Evolutionary conservation across 2,888 invertebrate genomes (phyloP).

Genomic region (Hydroisotoma schaefferi): DNA sequence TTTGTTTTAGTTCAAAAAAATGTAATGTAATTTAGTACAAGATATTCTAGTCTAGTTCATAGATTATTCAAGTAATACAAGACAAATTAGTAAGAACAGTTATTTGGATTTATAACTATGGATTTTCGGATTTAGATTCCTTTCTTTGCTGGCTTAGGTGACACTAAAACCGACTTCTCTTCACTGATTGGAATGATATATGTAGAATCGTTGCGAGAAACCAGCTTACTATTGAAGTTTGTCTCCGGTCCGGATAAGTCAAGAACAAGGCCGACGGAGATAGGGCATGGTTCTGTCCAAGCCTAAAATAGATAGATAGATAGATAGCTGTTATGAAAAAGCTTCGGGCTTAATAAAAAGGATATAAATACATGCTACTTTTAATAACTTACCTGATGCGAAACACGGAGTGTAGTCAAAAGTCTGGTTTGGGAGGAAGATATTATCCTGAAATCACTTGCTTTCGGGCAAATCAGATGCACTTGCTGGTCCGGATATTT

Average conservation of each 20-base stretch:
- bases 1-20: too few relatives aligned
- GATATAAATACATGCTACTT: too few relatives aligned
- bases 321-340: too few relatives aligned
- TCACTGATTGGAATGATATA: constrained; percentile 76
- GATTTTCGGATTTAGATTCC: constrained; percentile 63
- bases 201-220: constrained; percentile 53
- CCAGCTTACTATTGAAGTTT: constrained; percentile 46
- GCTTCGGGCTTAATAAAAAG: too few relatives aligned
- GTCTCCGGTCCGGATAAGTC: constrained; percentile 57
- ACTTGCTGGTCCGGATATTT: constrained; percentile 84
- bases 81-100: too few relatives aligned
- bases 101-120: too few relatives aligned
- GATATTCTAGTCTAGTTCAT: too few relatives aligned
- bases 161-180: constrained; percentile 78
- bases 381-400: constrained; percentile 66
- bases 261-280: constrained; percentile 78
- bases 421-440: constrained; percentile 57
- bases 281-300: constrained; percentile 87
- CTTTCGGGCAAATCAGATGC: constrained; percentile 75
- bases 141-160: constrained; percentile 82
- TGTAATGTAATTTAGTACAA: too few relatives aligned
- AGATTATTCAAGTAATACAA: too few relatives aligned
- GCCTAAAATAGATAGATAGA: constrained; percentile 37
- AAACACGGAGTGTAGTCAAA: constrained; percentile 79
- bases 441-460: constrained; percentile 67